A percentile compares a stretch with the other conserved stretches of the same genome.
These are phyloP conservation scores for Limosa lapponica DNA, from an alignment of 2,797 vertebrate genomes.

Conservation along the genomic window DNA sequence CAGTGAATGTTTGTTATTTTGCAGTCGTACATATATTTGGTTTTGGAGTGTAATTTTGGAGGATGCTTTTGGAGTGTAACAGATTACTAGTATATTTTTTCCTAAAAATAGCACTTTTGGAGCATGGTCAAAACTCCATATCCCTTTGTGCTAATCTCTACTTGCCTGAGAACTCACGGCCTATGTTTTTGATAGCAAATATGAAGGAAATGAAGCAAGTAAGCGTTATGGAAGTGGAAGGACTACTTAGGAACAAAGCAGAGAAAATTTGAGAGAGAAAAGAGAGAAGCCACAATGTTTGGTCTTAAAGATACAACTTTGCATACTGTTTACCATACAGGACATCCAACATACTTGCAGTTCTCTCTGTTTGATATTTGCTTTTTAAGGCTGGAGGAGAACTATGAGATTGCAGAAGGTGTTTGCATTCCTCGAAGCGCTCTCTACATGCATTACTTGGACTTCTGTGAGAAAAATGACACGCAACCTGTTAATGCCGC, in stretches of 20 bases:
- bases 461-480: slow-evolving; percentile 98
- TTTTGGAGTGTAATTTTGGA: not conserved
- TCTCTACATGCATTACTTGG: slow-evolving; percentile 99
- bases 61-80: not conserved
- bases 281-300: not conserved
- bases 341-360: slow-evolving; percentile 56
- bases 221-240: not conserved
- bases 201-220: not conserved
- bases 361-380: slow-evolving; percentile 47
- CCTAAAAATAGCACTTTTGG: not conserved
- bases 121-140: not conserved
- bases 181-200: not conserved
- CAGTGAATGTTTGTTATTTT: not conserved
- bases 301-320: not conserved
- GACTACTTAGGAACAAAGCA: not conserved
- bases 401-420: slow-evolving; percentile 98
- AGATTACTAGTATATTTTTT: not conserved
- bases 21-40: not conserved
- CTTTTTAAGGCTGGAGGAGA: slow-evolving; percentile 93
- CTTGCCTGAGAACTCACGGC: not conserved
- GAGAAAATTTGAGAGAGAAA: not conserved
- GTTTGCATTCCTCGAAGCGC: slow-evolving; percentile 98
- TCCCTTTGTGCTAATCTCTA: not conserved
- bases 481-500: slow-evolving; percentile 97
- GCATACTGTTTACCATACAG: not conserved